Percentiles rank a stretch among this genome's conserved stretches.
Conservation (phyloP, 2,888 invertebrate species). For the Eremobia ochroleuca region DNA sequence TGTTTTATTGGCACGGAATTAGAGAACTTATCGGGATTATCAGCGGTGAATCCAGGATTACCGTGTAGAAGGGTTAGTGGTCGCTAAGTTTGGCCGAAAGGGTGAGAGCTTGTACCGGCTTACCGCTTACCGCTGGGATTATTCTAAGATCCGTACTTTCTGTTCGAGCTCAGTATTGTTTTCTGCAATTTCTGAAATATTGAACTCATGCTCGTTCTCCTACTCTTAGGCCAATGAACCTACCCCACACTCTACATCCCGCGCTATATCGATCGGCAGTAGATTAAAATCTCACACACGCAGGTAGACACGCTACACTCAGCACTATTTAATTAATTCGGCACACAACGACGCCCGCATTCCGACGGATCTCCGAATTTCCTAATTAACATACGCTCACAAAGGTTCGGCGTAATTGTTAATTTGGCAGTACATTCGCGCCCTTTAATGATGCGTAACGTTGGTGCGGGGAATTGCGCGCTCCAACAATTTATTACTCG, state of each 20-base stretch:
- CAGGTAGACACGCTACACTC: conserved; percentile 49
- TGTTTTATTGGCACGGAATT: conserved; percentile 50
- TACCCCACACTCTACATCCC: neutral
- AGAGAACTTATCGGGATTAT: conserved; percentile 46
- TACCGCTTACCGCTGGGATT: neutral
- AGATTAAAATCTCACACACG: conserved; percentile 55
- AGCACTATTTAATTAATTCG: conserved; percentile 69
- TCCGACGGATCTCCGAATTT: conserved; percentile 78
- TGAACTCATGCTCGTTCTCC: neutral
- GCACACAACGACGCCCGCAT: conserved; percentile 56
- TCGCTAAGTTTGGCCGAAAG: neutral
- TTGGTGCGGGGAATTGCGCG: conserved; percentile 70
- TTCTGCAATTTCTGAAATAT: neutral
- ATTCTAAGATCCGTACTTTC: neutral
- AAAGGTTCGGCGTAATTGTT: conserved; percentile 86
- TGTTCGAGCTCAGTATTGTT: neutral
- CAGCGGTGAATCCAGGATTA: neutral
- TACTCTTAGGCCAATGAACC: neutral
- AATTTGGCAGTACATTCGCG: conserved; percentile 88
- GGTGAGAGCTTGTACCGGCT: neutral
- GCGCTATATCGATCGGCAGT: conserved; percentile 31
- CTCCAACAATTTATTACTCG: conserved; percentile 77
- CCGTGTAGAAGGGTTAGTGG: neutral
- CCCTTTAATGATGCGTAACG: conserved; percentile 86
- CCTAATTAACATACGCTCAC: conserved; percentile 87